A percentile compares a stretch with the other conserved stretches of the same genome.
These are phyloP conservation scores for Orthonychiurus folsomi DNA, from an alignment of 2,888 invertebrate species.

Conservation along the genomic window DNA sequence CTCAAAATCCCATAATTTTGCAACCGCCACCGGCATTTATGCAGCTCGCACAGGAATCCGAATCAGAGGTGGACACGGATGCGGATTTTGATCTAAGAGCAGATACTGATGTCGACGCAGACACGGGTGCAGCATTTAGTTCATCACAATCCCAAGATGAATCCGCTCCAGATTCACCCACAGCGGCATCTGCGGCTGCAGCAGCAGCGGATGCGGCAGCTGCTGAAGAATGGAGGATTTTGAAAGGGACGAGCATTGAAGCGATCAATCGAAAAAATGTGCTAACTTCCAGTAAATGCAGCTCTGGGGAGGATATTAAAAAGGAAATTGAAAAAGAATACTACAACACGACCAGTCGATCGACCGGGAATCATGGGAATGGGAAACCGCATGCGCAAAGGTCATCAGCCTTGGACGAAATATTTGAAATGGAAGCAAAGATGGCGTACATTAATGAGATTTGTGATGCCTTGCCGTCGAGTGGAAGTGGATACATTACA, in stretches of 20 bases:
- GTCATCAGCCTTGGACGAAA: constrained; percentile 31
- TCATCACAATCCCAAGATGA: too few species aligned
- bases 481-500: constrained; percentile 14
- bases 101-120: too few species aligned
- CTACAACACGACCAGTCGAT: constrained; percentile 60
- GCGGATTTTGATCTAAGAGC: too few species aligned
- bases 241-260: constrained; percentile 70
- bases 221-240: constrained; percentile 49
- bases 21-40: too few species aligned
- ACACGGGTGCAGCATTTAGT: too few species aligned
- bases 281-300: constrained; percentile 72
- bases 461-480: constrained; percentile 35
- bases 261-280: constrained; percentile 79
- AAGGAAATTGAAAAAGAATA: constrained; percentile 48
- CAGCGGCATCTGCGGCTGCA: too few species aligned
- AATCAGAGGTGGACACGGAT: too few species aligned
- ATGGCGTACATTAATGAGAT: constrained; percentile 41
- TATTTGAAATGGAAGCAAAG: constrained; percentile 39
- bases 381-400: constrained; percentile 16
- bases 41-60: too few species aligned
- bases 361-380: constrained; percentile 46
- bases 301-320: constrained; percentile 63
- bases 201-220: constrained; percentile 16
- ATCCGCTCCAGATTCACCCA: too few species aligned
- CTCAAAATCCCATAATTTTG: too few species aligned